Base-by-base conservation (phyloP, 2,797 vertebrate species). In the Pitangus sulphuratus region DNA sequence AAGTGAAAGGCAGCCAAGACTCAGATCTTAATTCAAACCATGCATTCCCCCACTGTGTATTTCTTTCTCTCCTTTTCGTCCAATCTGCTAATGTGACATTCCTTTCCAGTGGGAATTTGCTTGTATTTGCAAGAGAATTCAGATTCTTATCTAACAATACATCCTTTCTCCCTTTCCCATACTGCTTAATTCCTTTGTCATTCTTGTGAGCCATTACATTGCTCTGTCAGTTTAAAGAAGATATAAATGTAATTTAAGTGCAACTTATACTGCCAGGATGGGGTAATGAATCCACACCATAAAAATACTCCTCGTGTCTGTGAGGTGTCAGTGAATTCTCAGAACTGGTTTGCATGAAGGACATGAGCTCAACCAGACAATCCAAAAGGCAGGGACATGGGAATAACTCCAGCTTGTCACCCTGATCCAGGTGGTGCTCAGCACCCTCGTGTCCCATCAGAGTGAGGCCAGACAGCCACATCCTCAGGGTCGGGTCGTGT, bases 21-120 rank as follows among this genome's bases (percentile, higher is more conserved):
- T 91, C 91, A 94, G 95, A 95, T 91, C 76, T 91, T 78, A 84
- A 96, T 90, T 95, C 89, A 91, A 95, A 69, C 93, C 72, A 91
- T 65, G 61, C 69, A 61, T 90, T 69, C 84, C 79, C 84, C 89
- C 88, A 84, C 85, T 61, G 82, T 19, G 87, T 24, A 44, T 77
- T 86, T 84, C 79, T 84, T 74, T 33, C 76, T 84, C 85, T 84
- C 76, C 57, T 85, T 95, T 93, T 83, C 87, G 93, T 95, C 91
- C 96, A 86, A 33, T 75, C 87, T 94, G 57, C 94, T 94, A 78
- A 94, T 58, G 69, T 88, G 72, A 90, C 89, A 91, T 81, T 95
- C 85, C 69, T 88, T 91, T 96, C 91, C 94, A 95, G 87, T 69
- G 87, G 87, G 91, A 91, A 95, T 95, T 94, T 84, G 57, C 79